These are phyloP conservation scores for Phlogophora meticulosa DNA, from an alignment of 2,888 invertebrate genomes.

Conservation along the genomic window DNA sequence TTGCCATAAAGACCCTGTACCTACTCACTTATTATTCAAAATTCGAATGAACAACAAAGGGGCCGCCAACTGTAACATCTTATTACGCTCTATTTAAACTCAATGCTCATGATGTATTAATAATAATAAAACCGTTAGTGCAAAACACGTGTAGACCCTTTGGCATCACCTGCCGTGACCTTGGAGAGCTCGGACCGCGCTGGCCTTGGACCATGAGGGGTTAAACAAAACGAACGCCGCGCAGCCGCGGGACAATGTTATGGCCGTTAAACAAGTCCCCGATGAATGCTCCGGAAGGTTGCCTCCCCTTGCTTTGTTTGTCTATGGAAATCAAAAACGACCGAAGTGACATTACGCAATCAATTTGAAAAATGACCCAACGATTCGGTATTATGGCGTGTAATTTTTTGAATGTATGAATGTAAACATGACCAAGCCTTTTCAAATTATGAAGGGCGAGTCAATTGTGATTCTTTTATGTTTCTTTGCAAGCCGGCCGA, in stretches of 20 bases:
- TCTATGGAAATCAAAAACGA: slow-evolving; percentile 51
- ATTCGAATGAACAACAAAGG: slow-evolving; percentile 23
- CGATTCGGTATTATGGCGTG: slow-evolving; percentile 36
- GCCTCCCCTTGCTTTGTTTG: slow-evolving; percentile 63
- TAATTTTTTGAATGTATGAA: slow-evolving; percentile 28
- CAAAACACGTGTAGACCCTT: slow-evolving; percentile 57
- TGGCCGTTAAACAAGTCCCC: slow-evolving; percentile 71
- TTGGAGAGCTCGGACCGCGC: slow-evolving; percentile 57
- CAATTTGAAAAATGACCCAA: slow-evolving; percentile 37
- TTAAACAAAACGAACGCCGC: slow-evolving; percentile 64
- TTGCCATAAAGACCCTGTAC: not conserved
- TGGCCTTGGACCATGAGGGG: slow-evolving; percentile 69
- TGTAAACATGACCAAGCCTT: slow-evolving; percentile 21
- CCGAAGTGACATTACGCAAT: slow-evolving; percentile 43
- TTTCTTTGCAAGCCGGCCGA: not conserved
- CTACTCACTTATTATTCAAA: slow-evolving; percentile 11
- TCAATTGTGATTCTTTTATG: not conserved
- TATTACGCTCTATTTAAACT: slow-evolving; percentile 45
- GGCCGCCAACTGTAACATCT: slow-evolving; percentile 8
- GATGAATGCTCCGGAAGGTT: slow-evolving; percentile 67
- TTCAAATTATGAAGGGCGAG: slow-evolving; percentile 11
- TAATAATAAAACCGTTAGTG: slow-evolving; percentile 61
- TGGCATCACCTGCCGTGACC: slow-evolving; percentile 69
- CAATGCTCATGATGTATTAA: slow-evolving; percentile 19
- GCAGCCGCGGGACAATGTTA: slow-evolving; percentile 65